Percentiles rank a stretch among this genome's conserved stretches.
Evolutionary conservation across 2,888 invertebrate genomes (phyloP).

Genomic region (Actias luna): DNA sequence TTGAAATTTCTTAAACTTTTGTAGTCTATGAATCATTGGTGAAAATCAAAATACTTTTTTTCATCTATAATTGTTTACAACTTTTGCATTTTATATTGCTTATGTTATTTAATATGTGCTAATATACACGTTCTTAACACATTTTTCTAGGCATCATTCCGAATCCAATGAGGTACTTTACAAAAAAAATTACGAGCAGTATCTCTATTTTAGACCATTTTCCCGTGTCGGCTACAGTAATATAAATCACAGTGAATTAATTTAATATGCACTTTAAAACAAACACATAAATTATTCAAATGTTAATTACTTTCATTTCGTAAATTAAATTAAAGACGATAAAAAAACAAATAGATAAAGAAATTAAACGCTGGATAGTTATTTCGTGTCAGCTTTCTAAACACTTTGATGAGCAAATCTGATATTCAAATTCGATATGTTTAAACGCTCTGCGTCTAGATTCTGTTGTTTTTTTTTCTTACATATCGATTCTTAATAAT

Average conservation of each 20-base stretch:
- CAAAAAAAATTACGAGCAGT: too few relatives aligned
- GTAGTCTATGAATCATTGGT: too few relatives aligned
- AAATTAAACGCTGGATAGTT: not conserved
- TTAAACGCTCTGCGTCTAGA: constrained; percentile 12
- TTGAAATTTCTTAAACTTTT: too few relatives aligned
- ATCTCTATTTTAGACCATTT: too few relatives aligned
- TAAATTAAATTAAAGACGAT: not conserved
- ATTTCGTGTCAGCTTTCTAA: constrained; percentile 2
- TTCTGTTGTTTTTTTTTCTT: constrained; percentile 7
- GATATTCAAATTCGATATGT: not conserved
- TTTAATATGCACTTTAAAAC: not conserved
- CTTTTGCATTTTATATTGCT: too few relatives aligned
- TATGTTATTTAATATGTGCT: too few relatives aligned
- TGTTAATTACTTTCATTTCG: constrained; percentile 2
- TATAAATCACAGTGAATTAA: not conserved
- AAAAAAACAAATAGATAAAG: not conserved
- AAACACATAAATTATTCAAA: constrained; percentile 3
- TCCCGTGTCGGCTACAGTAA: not conserved
- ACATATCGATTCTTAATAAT: constrained; percentile 9
- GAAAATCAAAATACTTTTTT: too few relatives aligned
- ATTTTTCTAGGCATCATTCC: too few relatives aligned
- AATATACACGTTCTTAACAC: too few relatives aligned
- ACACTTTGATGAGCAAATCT: not conserved
- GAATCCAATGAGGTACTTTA: too few relatives aligned
- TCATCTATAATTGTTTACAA: too few relatives aligned